Percentiles rank a stretch among this genome's conserved stretches.
These are phyloP conservation scores for Steatocranus sp. DNA, from an alignment of 2,797 vertebrate species.

Conservation along the genomic window DNA sequence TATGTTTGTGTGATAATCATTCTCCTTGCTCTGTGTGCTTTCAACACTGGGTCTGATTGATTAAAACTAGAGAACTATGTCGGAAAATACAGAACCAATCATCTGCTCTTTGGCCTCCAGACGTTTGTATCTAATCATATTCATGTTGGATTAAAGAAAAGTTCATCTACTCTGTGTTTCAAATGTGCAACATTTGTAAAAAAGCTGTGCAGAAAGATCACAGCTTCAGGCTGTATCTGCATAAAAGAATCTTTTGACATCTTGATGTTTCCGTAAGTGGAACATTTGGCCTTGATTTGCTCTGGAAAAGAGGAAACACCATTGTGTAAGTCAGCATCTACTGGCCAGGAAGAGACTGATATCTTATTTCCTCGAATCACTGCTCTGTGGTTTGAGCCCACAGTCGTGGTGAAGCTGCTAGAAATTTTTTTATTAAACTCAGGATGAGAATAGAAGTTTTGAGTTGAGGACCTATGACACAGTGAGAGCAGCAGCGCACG, in stretches of 20 bases:
- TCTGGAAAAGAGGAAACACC: constrained; percentile 15
- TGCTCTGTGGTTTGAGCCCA: not conserved
- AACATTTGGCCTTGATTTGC: constrained; percentile 4
- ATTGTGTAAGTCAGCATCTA: constrained; percentile 15
- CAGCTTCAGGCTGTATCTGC: not conserved
- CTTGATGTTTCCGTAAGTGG: constrained; percentile 22
- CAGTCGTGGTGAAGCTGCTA: not conserved
- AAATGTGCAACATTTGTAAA: constrained; percentile 6
- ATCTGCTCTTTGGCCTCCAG: not conserved
- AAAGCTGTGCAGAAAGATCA: not conserved
- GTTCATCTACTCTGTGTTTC: not conserved
- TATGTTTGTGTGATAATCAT: not conserved
- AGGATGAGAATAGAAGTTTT: not conserved
- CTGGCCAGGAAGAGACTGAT: not conserved
- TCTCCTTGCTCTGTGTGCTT: not conserved
- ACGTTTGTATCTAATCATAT: constrained; percentile 10
- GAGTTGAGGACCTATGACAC: not conserved
- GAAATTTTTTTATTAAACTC: not conserved
- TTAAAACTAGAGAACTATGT: not conserved
- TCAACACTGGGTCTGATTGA: not conserved
- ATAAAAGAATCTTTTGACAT: not conserved
- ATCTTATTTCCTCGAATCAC: constrained; percentile 9
- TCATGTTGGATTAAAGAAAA: constrained; percentile 1
- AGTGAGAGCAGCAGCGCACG: not conserved
- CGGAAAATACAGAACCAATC: constrained; percentile 29